Evolutionary conservation across 2,888 invertebrate genomes (phyloP).

Genomic region (Pinctada fucata): DNA sequence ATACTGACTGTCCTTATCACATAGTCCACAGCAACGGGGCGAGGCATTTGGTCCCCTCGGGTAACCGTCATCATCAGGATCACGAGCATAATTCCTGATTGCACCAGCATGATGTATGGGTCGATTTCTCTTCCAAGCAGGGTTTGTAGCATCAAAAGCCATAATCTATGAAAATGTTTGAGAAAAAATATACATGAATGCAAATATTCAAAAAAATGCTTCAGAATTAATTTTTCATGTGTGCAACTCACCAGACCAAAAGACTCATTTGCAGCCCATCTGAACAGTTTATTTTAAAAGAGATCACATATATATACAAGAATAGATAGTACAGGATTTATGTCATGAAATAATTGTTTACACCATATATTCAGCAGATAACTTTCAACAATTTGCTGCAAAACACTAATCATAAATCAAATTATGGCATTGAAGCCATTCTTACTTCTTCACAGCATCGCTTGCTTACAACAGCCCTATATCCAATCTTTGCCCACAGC

Average conservation of each 20-base stretch:
- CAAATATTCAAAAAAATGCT: too few species aligned
- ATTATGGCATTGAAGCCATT: neutral
- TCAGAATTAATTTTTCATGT: neutral
- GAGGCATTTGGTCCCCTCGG: conserved; percentile 71
- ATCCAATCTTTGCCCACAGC: conserved; percentile 78
- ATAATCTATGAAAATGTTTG: conserved; percentile 66
- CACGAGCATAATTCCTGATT: conserved; percentile 66
- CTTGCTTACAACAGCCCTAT: conserved; percentile 79
- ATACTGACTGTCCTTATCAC: conserved; percentile 65
- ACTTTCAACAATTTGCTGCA: too few species aligned
- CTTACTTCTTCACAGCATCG: conserved; percentile 79
- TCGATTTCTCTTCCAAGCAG: conserved; percentile 71
- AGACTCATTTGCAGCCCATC: too few species aligned
- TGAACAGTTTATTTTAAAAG: too few species aligned
- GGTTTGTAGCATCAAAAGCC: conserved; percentile 69
- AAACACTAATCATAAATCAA: too few species aligned
- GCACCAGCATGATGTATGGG: conserved; percentile 75
- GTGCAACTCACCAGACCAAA: neutral
- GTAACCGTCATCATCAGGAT: conserved; percentile 68
- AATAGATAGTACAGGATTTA: too few species aligned
- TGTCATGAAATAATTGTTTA: too few species aligned
- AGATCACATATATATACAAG: too few species aligned
- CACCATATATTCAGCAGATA: too few species aligned
- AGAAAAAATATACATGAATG: neutral
- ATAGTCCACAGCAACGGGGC: conserved; percentile 60